phyloP scores from a whole-genome alignment of 1,140 invertebrate species.

The Eueides isabella region DNA sequence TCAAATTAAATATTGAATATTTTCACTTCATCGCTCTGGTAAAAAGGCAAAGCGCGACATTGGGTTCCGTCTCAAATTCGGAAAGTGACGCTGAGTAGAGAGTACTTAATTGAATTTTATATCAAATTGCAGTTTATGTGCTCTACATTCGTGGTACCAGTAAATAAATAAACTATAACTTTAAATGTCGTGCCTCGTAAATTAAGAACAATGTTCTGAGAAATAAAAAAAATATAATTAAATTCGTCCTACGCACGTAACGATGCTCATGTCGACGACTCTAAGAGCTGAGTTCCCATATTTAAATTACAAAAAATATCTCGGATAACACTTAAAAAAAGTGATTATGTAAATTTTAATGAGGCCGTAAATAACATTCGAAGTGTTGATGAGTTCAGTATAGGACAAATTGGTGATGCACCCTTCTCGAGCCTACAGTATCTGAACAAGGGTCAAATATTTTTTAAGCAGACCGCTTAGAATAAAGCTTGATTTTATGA shows the following conservation, averaged over 20 bases:
- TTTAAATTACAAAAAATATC: conserved; percentile 40
- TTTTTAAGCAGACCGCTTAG: conserved; percentile 71
- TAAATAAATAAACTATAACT: no score
- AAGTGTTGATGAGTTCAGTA: conserved; percentile 67
- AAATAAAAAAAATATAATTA: conserved; percentile 66
- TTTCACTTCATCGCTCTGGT: no score
- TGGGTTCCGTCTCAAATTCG: no score
- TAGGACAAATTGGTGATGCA: conserved; percentile 75
- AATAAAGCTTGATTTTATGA: conserved; percentile 80
- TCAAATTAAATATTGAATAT: no score
- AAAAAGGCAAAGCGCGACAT: no score
- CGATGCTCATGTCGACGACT: conserved; percentile 21
- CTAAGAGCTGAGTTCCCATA: conserved; percentile 27
- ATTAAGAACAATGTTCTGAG: conserved; percentile 17
- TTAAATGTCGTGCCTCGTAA: neutral
- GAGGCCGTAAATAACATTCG: conserved; percentile 70
- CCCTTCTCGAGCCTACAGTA: conserved; percentile 50
- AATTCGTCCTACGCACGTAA: conserved; percentile 58
- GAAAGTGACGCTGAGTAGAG: no score
- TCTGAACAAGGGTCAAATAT: conserved; percentile 56
- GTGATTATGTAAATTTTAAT: conserved; percentile 74
- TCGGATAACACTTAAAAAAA: conserved; percentile 49
- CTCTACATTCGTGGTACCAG: no score
- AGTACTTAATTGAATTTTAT: no score
- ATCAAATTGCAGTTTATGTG: no score